Conservation (phyloP, 2,797 vertebrate species). For the Brachyalestes nurse region DNA sequence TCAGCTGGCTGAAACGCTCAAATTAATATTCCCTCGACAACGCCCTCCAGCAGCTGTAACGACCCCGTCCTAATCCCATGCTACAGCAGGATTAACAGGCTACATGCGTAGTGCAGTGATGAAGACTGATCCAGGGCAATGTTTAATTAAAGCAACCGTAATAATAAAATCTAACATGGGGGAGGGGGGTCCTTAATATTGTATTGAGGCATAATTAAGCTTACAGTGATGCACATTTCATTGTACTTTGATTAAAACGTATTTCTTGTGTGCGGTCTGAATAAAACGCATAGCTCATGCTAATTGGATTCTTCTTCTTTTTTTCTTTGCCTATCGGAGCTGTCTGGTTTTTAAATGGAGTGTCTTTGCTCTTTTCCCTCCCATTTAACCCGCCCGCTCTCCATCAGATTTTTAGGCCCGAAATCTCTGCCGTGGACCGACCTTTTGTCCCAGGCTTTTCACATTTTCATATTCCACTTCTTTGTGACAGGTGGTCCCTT, state of each 20-base stretch:
- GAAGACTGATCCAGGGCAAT: constrained; percentile 49
- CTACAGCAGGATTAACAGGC: constrained; percentile 44
- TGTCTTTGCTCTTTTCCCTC: constrained; percentile 25
- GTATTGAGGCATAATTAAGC: constrained; percentile 73
- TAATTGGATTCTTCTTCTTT: constrained; percentile 74
- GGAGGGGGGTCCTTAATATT: constrained; percentile 54
- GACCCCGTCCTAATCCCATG: constrained; percentile 44
- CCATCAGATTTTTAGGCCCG: constrained; percentile 28
- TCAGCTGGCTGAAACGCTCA: constrained; percentile 32
- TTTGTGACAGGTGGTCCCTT: constrained; percentile 43
- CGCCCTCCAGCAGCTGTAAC: constrained; percentile 32
- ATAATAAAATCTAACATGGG: constrained; percentile 63
- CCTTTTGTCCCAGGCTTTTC: constrained; percentile 31
- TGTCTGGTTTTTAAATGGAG: constrained; percentile 46
- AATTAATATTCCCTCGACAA: constrained; percentile 44
- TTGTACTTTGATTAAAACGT: constrained; percentile 74
- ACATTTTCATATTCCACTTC: constrained; percentile 30
- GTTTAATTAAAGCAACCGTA: constrained; percentile 74
- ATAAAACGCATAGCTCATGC: constrained; percentile 70
- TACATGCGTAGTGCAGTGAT: constrained; percentile 22
- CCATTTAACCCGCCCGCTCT: constrained; percentile 23
- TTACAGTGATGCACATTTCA: constrained; percentile 71
- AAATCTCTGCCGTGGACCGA: constrained; percentile 36
- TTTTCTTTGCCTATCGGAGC: constrained; percentile 36
- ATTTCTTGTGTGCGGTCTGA: constrained; percentile 65